Evolutionary conservation across 2,113 vertebrate genomes (phyloP), one percentile per base, ranked within the genome.

Genomic region (Nothoprocta perdicaria): DNA sequence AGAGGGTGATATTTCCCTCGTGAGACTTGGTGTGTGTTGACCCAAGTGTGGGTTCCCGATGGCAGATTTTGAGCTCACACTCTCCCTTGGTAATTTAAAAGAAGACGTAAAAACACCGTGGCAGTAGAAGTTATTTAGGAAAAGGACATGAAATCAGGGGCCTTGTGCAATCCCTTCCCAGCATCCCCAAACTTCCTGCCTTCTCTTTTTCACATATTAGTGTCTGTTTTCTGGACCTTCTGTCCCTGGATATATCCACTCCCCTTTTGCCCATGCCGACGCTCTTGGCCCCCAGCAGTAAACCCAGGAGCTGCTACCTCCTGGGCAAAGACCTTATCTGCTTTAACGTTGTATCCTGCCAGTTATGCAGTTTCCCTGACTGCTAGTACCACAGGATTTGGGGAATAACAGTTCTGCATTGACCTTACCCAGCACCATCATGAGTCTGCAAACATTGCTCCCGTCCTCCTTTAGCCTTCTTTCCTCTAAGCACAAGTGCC

Each of bases 41-140:
- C 9, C 31, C 31, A 73, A 1, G 18, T 45, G 31, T 1, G 0
- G 17, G 14, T 22, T 78, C 65, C 62, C 3, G 1, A 3, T 31
- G 57, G 53, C 46, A 68, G 40, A 62, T 31, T 23, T 2, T 41
- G 48, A 58, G 7, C 19, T 62, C 31, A 23, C 15, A 3, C 7
- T 50, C 2, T 24, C 2, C 35, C 53, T 55, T 46, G 38, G 16
- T 86, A 55, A 66, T 65, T 69, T 60, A 71, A 87, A 57, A 93
- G 12, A n/a, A 84, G 69, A 17, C 17, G 7, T 33, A 38, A 87
- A 40, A 41, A 1, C 33, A 60, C 43, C 48, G n/a, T 14, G 24
- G 23, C 38, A 71, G 19, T 38, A 31, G n/a, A 71, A 2, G 3
- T 65, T 66, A 38, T 43, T 75, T 33, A 41, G 50, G 29, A 60